phyloP scores from a whole-genome alignment of 2,113 vertebrate genomes.

The Chloropsis cyanopogon region DNA sequence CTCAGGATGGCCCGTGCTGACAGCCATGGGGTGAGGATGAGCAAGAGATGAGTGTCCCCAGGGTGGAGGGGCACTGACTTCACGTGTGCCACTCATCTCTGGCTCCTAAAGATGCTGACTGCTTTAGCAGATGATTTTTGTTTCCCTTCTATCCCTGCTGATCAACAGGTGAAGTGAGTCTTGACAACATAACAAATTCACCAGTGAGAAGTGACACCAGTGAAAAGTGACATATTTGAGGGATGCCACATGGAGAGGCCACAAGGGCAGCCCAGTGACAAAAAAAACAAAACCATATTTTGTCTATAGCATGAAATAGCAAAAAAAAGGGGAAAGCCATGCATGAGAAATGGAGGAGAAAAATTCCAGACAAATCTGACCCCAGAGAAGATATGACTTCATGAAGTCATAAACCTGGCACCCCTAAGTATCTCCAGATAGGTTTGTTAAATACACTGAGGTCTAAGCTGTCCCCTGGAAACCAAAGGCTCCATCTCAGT shows the following conservation, averaged over 20 bases:
- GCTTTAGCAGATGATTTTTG: background rate
- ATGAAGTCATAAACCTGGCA: background rate
- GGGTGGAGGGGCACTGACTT: background rate
- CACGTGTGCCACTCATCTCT: rapidly evolving
- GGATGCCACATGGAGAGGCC: background rate
- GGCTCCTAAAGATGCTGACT: background rate
- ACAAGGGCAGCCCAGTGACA: background rate
- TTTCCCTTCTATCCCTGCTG: background rate
- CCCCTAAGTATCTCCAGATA: background rate
- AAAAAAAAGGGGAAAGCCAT: background rate
- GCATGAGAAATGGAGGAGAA: background rate
- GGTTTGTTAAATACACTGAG: background rate
- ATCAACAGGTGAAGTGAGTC: background rate
- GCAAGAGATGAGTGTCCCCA: background rate
- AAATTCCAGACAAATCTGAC: background rate
- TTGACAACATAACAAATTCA: background rate
- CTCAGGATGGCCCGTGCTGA: background rate
- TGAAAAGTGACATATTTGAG: background rate
- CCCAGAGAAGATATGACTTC: background rate
- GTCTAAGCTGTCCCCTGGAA: background rate
- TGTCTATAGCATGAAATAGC: background rate
- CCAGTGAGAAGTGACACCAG: background rate
- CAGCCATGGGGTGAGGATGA: background rate
- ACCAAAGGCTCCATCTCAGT: background rate
- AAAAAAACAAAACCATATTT: background rate